Evolutionary conservation across 1,140 invertebrate genomes (phyloP), one percentile per base, ranked within the genome.

Genomic region (Conus ventricosus): DNA sequence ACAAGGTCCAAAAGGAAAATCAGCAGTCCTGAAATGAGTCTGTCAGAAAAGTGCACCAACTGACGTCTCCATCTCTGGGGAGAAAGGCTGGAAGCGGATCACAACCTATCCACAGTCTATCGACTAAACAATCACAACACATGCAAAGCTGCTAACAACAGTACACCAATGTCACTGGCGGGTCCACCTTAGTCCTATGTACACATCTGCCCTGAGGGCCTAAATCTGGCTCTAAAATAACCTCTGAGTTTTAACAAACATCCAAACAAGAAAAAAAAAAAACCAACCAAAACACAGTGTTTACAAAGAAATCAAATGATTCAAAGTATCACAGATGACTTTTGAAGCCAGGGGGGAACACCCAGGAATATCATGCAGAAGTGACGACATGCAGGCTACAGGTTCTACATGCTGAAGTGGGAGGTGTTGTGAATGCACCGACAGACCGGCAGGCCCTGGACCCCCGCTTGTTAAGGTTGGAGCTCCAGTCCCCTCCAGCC

Each of bases 321-420:
- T 25, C 54, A 54, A 54, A 54, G 51, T 81, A 81, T 81, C 80
- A 81, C 80, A 81, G 80, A 81, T 54, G 51, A 81, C 51, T 81
- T 81, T 81, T 81, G 51, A 51, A 54, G 80, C 51, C 27, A 81
- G 25, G 27, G 51, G 80, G 25, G 23, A 54, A 53, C 67, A 71
- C 4, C 53, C 80, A 54, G 51, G 80, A 81, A 54, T 81, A 81
- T 54, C 51, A 81, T 81, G 39, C 4, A 54, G 39, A 20, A 13
- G 39, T n/a, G 67, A 71, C 23, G 20, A 13, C 23, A n/a, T 71
- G 6, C 67, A 71, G 4, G 7, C 13, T 11, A 71, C 6, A 71
- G 67, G 7, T 7, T 6, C 11, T 6, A 71, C 13, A 71, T 11
- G 67, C 23, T 17, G 67, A 60, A 2, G 8, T 15, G 57, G 57